Base-by-base conservation (phyloP, 2,113 vertebrate species). In the Panthera leo region DNA sequence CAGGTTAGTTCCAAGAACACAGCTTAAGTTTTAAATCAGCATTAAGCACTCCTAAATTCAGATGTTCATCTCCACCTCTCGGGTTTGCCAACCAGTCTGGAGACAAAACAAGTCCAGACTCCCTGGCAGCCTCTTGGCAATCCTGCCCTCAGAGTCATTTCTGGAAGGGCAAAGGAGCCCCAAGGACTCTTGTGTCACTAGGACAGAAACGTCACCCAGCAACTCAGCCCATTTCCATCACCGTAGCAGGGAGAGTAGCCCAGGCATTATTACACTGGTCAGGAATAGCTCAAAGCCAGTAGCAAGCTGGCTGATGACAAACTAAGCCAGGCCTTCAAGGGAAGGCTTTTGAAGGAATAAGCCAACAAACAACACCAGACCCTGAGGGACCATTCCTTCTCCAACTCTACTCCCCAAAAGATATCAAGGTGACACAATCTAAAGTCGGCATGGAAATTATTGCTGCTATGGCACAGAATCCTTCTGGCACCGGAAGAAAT, bases 1-100 rank as follows among this genome's bases (percentile, higher is more conserved):
- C 5, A 4, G 63, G 53, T 53, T 97, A 87, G 61, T 51, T 96
- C 73, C 86, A 94, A 58, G 75, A 79, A 68, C 25, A 7, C 76
- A 61, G 80, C 70, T 91, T 39, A 88, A 70, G 89, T 87, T 98
- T 84, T 93, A 92, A 95, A 86, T 95, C 73, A 96, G 61, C 83
- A 14, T 58, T 55, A 73, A 76, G 51, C 55, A 51, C 68, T 80
- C 51, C 63, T 93, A 53, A 90, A 89, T 79, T 97, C 83, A 93
- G 31, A 89, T 75, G 67, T 83, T 93, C 42, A 48, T 80, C 63
- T 96, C 83, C 51, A n/a, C 55, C 78, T 67, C 83, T 94, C 0
- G 0, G 86, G 83, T 93, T 83, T 95, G 94, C 91, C 89, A 93
- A 36, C 67, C 75, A 85, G 85, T 53, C 73, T 89, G 80, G 55